Evolutionary conservation across 30 jellyfish, hydroid and myxozoan genomes (phyloP).

Genomic region (Chironex yamaguchii): DNA sequence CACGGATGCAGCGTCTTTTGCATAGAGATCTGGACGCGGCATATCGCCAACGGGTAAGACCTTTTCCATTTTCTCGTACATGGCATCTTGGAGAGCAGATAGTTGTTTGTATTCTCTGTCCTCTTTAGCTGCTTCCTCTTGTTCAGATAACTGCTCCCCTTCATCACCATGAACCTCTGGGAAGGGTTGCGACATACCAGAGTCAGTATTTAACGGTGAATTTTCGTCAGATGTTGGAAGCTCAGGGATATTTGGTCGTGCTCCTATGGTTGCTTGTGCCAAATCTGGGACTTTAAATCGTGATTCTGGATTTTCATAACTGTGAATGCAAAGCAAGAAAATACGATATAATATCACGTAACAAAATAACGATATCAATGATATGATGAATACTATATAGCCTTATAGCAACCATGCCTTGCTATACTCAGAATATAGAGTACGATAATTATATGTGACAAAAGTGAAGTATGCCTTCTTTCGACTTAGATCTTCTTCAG

Average conservation of each 20-base stretch:
- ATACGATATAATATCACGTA: neutral
- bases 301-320: neutral
- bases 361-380: too few species aligned
- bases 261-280: neutral
- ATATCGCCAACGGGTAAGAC: slow-evolving; percentile 75
- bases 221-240: slow-evolving; percentile 52
- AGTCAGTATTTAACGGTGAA: slow-evolving; percentile 20
- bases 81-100: slow-evolving; percentile 74
- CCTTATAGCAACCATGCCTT: too few species aligned
- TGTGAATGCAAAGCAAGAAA: neutral
- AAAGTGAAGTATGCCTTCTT: too few species aligned
- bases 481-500: too few species aligned
- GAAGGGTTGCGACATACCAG: neutral
- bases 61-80: slow-evolving; percentile 69
- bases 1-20: neutral
- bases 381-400: too few species aligned
- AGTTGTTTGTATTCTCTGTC: slow-evolving; percentile 82
- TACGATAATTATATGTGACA: too few species aligned
- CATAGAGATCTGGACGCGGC: slow-evolving; percentile 64
- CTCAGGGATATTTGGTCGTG: neutral
- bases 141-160: slow-evolving; percentile 79
- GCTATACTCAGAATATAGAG: too few species aligned
- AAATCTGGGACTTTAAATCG: slow-evolving; percentile 1
- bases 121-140: slow-evolving; percentile 91
- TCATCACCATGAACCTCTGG: slow-evolving; percentile 93